Evolutionary conservation across 2,797 vertebrate genomes (phyloP).

Genomic region (Periparus ater): DNA sequence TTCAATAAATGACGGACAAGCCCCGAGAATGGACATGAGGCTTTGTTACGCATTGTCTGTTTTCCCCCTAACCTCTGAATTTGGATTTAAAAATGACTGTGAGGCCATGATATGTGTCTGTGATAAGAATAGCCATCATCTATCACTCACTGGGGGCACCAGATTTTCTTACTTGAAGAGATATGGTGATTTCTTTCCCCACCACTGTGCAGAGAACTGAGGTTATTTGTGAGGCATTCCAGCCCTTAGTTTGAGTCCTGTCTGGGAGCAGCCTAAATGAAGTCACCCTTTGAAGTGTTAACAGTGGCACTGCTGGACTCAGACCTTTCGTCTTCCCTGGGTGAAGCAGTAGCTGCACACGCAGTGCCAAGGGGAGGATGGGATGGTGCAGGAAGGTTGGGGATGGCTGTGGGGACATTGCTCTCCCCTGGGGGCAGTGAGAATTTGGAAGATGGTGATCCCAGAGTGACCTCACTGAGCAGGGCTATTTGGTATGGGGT

Average conservation of each 20-base stretch:
- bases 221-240: background rate
- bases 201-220: background rate
- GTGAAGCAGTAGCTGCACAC: background rate
- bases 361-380: background rate
- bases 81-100: background rate
- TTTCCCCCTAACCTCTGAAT: background rate
- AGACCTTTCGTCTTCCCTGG: background rate
- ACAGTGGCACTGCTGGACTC: fast-evolving
- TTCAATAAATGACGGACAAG: background rate
- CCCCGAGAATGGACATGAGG: fast-evolving
- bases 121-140: background rate
- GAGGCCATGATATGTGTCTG: background rate
- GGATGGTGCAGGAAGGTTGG: background rate
- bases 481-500: background rate
- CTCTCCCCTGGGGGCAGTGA: fast-evolving
- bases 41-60: background rate
- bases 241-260: background rate
- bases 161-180: background rate
- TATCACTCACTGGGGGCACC: background rate
- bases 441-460: background rate
- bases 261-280: background rate
- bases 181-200: background rate
- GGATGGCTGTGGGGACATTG: background rate
- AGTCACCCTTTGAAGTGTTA: background rate
- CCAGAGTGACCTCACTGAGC: fast-evolving